Conservation (phyloP, 1,140 invertebrate species). For the Artemia franciscana region DNA sequence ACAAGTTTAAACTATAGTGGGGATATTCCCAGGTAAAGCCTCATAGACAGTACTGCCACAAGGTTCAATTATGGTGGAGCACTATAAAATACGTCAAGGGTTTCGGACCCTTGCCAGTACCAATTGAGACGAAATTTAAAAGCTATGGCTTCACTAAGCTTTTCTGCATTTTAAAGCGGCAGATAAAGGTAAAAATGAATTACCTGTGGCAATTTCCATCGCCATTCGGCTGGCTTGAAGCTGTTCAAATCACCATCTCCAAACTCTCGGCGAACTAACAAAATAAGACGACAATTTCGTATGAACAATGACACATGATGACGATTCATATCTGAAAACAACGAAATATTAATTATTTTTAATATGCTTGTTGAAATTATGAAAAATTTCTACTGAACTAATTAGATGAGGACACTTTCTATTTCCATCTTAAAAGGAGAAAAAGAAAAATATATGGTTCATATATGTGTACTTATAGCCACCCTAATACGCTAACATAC, state of each 20-base stretch:
- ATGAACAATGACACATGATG: conserved; percentile 94
- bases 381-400: no score
- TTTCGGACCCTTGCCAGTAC: not conserved
- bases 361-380: no score
- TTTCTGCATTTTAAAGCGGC: not conserved
- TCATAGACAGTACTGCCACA: no score
- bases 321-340: conserved; percentile 72
- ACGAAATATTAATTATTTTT: no score
- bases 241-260: conserved; percentile 73
- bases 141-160: not conserved
- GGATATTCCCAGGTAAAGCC: no score
- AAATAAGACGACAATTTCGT: conserved; percentile 80
- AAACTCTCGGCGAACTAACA: conserved; percentile 74
- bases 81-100: conserved; percentile 1
- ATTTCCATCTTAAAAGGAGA: no score
- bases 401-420: no score
- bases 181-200: conserved; percentile 1
- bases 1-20: no score
- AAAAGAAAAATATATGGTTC: no score
- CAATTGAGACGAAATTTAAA: not conserved
- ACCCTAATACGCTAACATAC: no score
- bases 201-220: conserved; percentile 67
- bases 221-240: conserved; percentile 91
- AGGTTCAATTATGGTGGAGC: no score
- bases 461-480: no score